phyloP scores from a whole-genome alignment of 2,797 vertebrate species.

The Avahi laniger region DNA sequence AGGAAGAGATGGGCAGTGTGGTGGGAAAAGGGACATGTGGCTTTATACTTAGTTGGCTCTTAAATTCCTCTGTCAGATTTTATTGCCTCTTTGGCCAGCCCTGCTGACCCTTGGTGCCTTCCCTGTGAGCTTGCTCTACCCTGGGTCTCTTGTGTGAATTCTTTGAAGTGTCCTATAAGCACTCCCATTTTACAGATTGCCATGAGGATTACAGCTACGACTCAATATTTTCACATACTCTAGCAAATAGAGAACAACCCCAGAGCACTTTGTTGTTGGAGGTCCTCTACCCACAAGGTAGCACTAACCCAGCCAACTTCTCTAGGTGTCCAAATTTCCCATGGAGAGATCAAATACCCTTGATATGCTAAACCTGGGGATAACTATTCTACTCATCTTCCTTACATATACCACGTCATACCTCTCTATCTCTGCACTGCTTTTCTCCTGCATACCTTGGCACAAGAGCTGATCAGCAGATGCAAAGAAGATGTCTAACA shows the following conservation, averaged over 20 bases:
- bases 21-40: background rate
- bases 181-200: background rate
- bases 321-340: background rate
- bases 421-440: background rate
- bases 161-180: background rate
- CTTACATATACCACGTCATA: rapidly evolving
- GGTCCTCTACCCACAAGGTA: background rate
- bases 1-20: background rate
- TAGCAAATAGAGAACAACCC: background rate
- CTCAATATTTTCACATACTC: background rate
- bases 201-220: background rate
- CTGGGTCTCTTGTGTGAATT: background rate
- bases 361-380: background rate
- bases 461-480: background rate
- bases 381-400: background rate
- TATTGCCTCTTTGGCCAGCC: background rate
- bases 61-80: background rate
- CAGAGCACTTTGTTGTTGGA: background rate
- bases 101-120: background rate
- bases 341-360: background rate
- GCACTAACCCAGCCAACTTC: background rate
- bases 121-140: background rate
- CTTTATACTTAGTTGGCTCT: background rate
- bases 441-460: background rate
- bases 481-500: background rate